Evolutionary conservation across 2,113 vertebrate species (phyloP).

Genomic region (Syngnathoides biaculeatus): DNA sequence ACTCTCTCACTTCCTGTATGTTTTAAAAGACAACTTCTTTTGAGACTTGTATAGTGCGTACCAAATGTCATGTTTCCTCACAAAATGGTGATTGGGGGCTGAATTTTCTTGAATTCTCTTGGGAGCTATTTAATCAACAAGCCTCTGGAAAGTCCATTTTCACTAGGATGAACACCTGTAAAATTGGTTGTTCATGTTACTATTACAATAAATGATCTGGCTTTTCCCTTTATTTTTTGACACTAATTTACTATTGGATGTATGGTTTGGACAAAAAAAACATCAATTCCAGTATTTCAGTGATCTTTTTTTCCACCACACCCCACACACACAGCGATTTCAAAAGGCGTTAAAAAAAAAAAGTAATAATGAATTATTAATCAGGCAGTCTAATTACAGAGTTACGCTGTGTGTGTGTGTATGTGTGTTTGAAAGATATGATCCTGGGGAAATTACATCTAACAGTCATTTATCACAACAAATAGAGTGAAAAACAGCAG

Average conservation of each 20-base stretch:
- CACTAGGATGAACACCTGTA: not conserved
- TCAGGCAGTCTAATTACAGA: slow-evolving; percentile 66
- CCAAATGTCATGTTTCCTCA: too few relatives aligned
- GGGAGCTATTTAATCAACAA: not conserved
- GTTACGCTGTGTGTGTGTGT: slow-evolving; percentile 15
- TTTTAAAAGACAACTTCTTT: too few relatives aligned
- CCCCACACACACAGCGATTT: slow-evolving; percentile 21
- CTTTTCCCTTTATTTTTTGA: not conserved
- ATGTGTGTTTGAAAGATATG: slow-evolving; percentile 60
- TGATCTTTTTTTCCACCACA: not conserved
- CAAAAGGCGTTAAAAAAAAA: slow-evolving; percentile 27
- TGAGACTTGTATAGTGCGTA: too few relatives aligned
- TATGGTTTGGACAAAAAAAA: not conserved
- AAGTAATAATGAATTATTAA: slow-evolving; percentile 67
- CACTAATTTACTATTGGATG: not conserved
- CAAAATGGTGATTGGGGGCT: not conserved
- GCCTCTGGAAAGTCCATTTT: not conserved
- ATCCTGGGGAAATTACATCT: slow-evolving; percentile 68
- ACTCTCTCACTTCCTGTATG: too few relatives aligned
- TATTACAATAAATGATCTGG: not conserved
- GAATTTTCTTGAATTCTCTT: not conserved
- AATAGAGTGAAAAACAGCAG: slow-evolving; percentile 64
- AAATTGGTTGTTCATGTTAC: not conserved
- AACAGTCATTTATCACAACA: slow-evolving; percentile 73
- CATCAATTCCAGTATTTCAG: not conserved